Evolutionary conservation across 1,140 invertebrate genomes (phyloP), one percentile per base, ranked within the genome.

Genomic region (Pemphigus obesinymphae): DNA sequence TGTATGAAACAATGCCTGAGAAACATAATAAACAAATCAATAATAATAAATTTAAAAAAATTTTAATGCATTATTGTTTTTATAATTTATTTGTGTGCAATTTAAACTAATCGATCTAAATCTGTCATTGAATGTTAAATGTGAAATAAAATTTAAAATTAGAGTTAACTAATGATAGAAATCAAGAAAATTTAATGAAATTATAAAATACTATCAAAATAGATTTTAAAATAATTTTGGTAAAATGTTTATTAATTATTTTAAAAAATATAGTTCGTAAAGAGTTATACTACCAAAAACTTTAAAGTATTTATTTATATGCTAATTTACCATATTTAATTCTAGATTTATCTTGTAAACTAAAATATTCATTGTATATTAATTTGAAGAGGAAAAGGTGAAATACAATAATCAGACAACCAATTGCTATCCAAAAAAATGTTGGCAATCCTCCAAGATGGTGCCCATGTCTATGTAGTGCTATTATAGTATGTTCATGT

Each of bases 351-450:
- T 92, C 91, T 84, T 90, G 90, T 78, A 88, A 90, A 83, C 91
- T 92, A 86, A 92, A 94, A 87, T 95, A 96, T 86, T 97, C 96
- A 85, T 95, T 96, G 87, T 95, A 94, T 83, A 98, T 95, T 76
- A 98, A 89, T 88, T 96, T 96, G 88, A 94, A 95, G 11, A 98
- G 89, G 88, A 98, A 98, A 83, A 98, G 88, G 89, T 98, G 97
- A 88, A 98, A 98, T 83, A 97, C 90, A 83, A 97, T 89, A 84
- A 98, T 95, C 82, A 98, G 90, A 85, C 95, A 92, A 85, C 92
- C 92, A 84, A 98, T 93, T 23, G 94, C 93, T 0, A 96, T 91
- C 97, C 97, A 98, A 88, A 98, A 97, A 50, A 98, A 88, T 0
- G 94, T 94, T 29, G 96, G 96, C 81, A 98, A 87, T 0, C 96